Base-by-base conservation (phyloP, 2,888 invertebrate species). In the Ophion obscuratus region DNA sequence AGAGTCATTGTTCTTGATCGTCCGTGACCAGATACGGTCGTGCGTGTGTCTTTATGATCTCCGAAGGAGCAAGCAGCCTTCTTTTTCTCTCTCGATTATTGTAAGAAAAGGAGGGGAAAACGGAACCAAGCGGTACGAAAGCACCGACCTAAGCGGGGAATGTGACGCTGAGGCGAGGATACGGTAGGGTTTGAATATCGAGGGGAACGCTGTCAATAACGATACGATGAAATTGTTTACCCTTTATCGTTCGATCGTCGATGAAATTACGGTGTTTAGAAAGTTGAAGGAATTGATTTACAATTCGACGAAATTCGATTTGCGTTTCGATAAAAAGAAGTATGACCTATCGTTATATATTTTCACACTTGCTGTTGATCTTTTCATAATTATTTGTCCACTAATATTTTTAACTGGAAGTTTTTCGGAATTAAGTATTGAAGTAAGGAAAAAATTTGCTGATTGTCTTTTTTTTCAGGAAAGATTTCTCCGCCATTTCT, bases 1-100 rank as follows among this genome's bases (percentile, higher is more conserved):
- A 70, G 77, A 89, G 90, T 89, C 88, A 92, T 92, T 92, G 92
- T 92, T 92, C 88, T 87, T 76, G 66, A 81, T 78, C 84, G 84
- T 86, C 84, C 86, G 71, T 86, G 86, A 84, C 86, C 77, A 81
- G 81, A 78, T 36, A 84, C 84, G 83, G 47, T 78, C 81, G 76
- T 85, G 75, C 59, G 17, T 82, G 66, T 76, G 81, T 84, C 83
- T 67, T 84, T 68, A 71, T 80, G 83, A 67, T 31, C 44, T 10
- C 6, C 14, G 70, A 9, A 64, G 70, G 44, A 70, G 77, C 76
- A 14, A 66, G 57, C 61, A 53, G 40, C 14, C 53, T 79, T 53
- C 61, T 44, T 47, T 71, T 78, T 85, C 81, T 74, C 76, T 73
- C 78, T 81, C 81, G 80, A 77, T 87, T 81, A 83, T 87, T 83